These are phyloP conservation scores for Pachyramphus minor DNA, from an alignment of 2,113 vertebrate species.

Conservation along the genomic window DNA sequence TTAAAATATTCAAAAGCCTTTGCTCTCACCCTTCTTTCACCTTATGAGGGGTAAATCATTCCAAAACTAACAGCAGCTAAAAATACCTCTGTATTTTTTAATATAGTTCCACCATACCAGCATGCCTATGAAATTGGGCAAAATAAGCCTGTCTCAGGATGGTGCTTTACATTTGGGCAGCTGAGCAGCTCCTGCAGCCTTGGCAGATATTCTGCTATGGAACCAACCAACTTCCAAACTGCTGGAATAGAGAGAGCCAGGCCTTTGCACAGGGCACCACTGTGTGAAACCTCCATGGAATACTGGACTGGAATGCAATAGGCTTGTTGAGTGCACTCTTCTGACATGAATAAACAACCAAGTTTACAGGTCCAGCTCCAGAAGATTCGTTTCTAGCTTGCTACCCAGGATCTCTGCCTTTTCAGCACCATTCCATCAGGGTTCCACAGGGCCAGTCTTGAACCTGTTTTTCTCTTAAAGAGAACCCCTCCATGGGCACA, in stretches of 20 bases:
- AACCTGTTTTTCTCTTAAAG: neutral
- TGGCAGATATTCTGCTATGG: neutral
- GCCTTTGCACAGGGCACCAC: neutral
- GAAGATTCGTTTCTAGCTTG: neutral
- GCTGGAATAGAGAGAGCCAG: neutral
- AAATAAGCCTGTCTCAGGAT: neutral
- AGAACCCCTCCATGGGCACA: neutral
- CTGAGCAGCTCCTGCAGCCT: neutral
- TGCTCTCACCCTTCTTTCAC: neutral
- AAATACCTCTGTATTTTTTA: neutral
- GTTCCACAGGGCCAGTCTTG: neutral
- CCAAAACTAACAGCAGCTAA: neutral
- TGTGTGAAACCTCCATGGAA: neutral
- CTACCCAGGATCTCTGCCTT: neutral
- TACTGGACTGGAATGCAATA: accelerated
- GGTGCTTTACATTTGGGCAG: neutral
- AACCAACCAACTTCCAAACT: neutral
- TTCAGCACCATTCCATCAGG: neutral
- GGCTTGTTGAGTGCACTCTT: neutral
- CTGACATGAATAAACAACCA: neutral
- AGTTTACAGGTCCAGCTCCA: neutral
- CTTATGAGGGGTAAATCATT: neutral
- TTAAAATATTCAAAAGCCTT: slow-evolving; percentile 16
- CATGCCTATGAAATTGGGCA: neutral
- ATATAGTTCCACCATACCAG: neutral